A percentile compares a stretch with the other conserved stretches of the same genome.
Conservation (phyloP, 2,888 invertebrate genomes). For the Conomelus anceps region DNA sequence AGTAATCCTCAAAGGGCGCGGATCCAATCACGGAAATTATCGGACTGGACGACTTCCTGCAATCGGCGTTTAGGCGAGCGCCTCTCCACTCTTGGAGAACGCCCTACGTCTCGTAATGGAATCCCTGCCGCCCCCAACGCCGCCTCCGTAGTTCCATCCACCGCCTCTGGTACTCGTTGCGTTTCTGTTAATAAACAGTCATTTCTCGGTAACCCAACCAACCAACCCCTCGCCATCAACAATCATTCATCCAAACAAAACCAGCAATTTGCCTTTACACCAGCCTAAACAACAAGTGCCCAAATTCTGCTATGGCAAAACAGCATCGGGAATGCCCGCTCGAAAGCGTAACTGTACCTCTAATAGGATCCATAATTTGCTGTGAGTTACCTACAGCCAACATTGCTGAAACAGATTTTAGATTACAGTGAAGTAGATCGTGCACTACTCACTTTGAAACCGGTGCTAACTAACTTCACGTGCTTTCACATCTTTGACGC, state of each 20-base stretch:
- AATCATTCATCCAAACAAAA: neutral
- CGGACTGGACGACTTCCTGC: constrained; percentile 8
- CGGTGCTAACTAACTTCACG: neutral
- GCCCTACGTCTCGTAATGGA: neutral
- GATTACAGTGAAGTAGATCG: neutral
- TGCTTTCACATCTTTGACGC: neutral
- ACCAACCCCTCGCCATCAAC: neutral
- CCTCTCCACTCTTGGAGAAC: too few relatives aligned
- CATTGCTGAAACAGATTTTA: neutral
- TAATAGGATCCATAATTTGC: neutral
- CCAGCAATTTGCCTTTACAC: neutral
- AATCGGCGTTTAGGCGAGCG: neutral
- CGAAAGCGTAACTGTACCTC: neutral
- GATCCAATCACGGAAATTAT: constrained; percentile 11
- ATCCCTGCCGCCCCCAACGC: neutral
- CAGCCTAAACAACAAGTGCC: neutral
- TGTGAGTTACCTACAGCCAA: neutral
- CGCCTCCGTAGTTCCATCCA: too few relatives aligned
- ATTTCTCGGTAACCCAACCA: neutral
- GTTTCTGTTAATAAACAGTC: neutral
- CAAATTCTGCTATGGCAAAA: neutral
- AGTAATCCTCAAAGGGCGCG: constrained; percentile 12
- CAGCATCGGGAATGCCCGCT: neutral
- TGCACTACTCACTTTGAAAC: neutral
- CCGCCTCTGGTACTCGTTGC: neutral